These are phyloP conservation scores for Telmatherina bonti DNA, from an alignment of 2,797 vertebrate genomes.

Conservation along the genomic window DNA sequence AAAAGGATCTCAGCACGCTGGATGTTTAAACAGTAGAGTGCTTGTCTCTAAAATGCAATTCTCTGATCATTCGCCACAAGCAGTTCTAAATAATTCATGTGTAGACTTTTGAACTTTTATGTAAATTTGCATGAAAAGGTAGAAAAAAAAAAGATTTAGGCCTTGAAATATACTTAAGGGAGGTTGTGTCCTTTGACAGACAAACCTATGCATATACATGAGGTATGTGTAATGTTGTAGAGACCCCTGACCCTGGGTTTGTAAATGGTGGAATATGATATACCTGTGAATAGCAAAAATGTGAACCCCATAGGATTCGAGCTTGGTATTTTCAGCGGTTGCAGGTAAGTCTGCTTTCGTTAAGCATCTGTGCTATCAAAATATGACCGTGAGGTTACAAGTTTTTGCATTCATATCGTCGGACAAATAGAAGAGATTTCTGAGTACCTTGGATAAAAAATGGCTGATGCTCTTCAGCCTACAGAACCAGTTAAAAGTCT, in stretches of 20 bases:
- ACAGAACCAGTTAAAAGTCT: too few relatives aligned
- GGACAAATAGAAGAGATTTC: background rate
- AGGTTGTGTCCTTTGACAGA: background rate
- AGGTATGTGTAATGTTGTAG: background rate
- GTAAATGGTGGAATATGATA: background rate
- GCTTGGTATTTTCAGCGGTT: background rate
- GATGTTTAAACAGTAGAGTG: constrained; percentile 18
- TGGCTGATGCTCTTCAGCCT: too few relatives aligned
- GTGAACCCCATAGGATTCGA: background rate
- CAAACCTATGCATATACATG: background rate
- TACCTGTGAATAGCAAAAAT: background rate
- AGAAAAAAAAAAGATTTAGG: background rate
- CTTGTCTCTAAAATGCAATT: constrained; percentile 14
- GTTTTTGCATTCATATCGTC: background rate
- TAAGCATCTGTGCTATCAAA: background rate
- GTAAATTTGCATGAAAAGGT: background rate
- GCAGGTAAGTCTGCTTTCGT: background rate
- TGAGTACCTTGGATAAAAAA: background rate
- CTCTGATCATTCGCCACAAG: background rate
- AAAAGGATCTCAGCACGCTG: constrained; percentile 28
- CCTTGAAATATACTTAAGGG: background rate
- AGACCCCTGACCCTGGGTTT: background rate
- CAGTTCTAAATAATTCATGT: background rate
- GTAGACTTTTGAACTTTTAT: background rate
- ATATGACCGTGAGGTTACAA: too few relatives aligned